Evolutionary conservation across 2,113 vertebrate genomes (phyloP), one percentile per base, ranked within the genome.

Genomic region (Manacus vitellinus): DNA sequence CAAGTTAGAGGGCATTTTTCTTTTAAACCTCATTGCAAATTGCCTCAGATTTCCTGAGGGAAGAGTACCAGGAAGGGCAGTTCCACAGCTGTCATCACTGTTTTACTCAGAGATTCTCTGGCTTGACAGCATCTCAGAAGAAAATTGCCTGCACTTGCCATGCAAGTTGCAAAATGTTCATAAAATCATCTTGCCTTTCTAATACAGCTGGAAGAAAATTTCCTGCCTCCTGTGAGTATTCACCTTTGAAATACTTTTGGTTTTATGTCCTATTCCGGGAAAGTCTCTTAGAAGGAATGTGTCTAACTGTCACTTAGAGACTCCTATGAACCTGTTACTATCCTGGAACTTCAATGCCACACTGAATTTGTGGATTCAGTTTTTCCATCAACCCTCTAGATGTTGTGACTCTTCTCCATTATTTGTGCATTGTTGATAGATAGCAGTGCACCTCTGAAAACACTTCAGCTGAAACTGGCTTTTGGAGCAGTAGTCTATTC

Each of bases 21-120:
- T 87, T 49, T 6, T 0, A 77, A 74, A 51, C 5, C 18, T 66
- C 20, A 18, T 56, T 85, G 41, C 44, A 87, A 90, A 88, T 76
- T 81, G 75, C 65, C 67, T 88, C 41, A 25, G 28, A 59, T 96
- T 90, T 95, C 65, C 81, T 91, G 62, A 80, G 87, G 71, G 58
- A 85, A 88, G 74, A 89, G 63, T 68, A 85, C 28, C 30, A 37
- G 89, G 82, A 93, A 78, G 51, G 35, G 81, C 41, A 88, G 74
- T 59, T 84, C 56, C 39, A 41, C 54, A 59, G 86, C 87, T 84
- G 77, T 94, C 88, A 81, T 88, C 61, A 27, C 74, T 66, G 23
- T 81, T 94, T 78, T 91, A 56, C 62, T 95, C 35, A 30, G 49
- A 77, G 63, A 73, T 74, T 17, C 78, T 85, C 77, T 77, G 58